Evolutionary conservation across 2,888 invertebrate species (phyloP), one percentile per base, ranked within the genome.

Genomic region (Chalcis sispes): DNA sequence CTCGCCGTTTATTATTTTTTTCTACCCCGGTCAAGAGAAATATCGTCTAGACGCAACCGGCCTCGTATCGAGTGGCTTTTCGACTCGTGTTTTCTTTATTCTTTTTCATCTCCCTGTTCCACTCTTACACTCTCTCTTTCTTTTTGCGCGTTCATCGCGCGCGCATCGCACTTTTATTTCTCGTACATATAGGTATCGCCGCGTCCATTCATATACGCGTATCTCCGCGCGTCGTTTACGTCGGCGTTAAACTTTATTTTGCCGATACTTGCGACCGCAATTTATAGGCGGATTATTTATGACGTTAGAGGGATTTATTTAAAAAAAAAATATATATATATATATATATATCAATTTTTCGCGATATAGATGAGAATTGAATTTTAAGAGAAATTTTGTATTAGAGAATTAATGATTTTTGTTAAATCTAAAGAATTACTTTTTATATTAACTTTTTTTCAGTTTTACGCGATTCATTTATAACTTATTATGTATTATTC

Each of bases 1-100:
- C 81, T 70, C 78, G 46, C 80, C 84, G 81, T 84, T 86, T 84
- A 85, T 85, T 85, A 86, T 86, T 85, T 85, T 84, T 83, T 82
- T 84, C 75, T n/a, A 79, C 79, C 78, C 72, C 78, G 82, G 81
- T 83, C 83, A 84, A 83, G 83, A 83, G 83, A 86, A 85, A 85
- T 84, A 85, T 85, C 83, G 85, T 85, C 83, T 83, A 83, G 85
- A 85, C 83, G 82, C 82, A 82, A 83, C 80, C 48, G 32, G n/a
- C 29, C 69, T 18, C 54, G 56, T 32, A 59, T 48, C 59, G 56
- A 20, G 23, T 42, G 2, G 18, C 5, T 18, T 52, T 61, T 3
- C 5, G 1, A 42, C 42, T 27, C 10, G 25, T 8, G 20, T 20
- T 20, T 13, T 42, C 10, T 36, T 36, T 36, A 7, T 36, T 36